These are phyloP conservation scores for Syrrhaptes paradoxus DNA, from an alignment of 2,113 vertebrate species.

Conservation along the genomic window DNA sequence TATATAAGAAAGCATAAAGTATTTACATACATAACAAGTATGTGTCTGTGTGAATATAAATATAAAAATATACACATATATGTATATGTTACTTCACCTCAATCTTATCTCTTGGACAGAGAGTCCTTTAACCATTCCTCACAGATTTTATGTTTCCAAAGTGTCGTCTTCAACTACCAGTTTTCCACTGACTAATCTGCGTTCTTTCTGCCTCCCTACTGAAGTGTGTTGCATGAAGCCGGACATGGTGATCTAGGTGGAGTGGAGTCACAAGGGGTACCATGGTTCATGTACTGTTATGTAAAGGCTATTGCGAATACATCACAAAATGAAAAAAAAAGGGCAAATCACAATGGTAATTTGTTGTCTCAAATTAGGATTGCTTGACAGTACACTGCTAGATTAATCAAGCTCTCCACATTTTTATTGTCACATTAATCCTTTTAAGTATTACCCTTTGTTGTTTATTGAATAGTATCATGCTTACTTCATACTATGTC, in stretches of 20 bases:
- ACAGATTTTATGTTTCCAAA: neutral
- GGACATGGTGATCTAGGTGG: neutral
- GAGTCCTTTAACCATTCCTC: neutral
- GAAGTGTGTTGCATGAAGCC: neutral
- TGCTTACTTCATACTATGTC: neutral
- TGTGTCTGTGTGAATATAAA: neutral
- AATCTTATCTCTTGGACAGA: neutral
- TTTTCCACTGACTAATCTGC: neutral
- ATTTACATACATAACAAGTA: neutral
- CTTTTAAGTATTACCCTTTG: neutral
- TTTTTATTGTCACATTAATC: neutral
- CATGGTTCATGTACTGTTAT: neutral
- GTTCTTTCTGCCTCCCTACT: neutral
- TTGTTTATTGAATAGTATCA: neutral
- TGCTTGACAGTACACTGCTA: neutral
- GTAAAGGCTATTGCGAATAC: neutral
- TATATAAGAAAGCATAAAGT: neutral
- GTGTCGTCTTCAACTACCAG: neutral
- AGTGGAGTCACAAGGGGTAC: neutral
- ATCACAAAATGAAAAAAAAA: neutral
- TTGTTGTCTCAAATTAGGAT: neutral
- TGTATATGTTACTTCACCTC: neutral
- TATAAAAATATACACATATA: neutral
- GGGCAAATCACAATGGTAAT: neutral
- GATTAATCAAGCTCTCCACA: neutral